A percentile compares a stretch with the other conserved stretches of the same genome.
These are phyloP conservation scores for Carcharodon carcharias DNA, from an alignment of 2,797 vertebrate species.

Conservation along the genomic window DNA sequence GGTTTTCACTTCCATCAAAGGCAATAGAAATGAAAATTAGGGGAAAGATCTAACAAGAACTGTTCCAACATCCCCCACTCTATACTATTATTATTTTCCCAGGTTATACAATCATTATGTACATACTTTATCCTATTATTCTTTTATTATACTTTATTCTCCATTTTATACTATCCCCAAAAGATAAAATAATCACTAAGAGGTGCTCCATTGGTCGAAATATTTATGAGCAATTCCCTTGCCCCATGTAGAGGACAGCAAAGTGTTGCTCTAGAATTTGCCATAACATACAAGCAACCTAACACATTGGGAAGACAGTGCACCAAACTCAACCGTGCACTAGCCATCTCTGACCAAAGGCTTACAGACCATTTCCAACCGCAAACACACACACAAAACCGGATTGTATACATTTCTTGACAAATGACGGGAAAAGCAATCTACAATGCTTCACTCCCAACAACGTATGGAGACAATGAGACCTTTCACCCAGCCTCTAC, in stretches of 20 bases:
- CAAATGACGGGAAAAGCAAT: conserved; percentile 5
- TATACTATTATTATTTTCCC: background rate
- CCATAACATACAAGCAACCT: background rate
- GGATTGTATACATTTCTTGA: conserved; percentile 19
- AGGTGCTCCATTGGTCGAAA: background rate
- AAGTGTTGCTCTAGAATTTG: background rate
- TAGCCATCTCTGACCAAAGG: background rate
- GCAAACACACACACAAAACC: background rate
- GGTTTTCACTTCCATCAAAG: background rate
- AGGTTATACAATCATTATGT: no score
- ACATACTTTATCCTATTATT: no score
- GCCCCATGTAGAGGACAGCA: background rate
- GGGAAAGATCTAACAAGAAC: background rate
- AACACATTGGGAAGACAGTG: background rate
- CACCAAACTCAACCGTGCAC: background rate
- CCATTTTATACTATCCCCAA: background rate
- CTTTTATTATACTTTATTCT: no score
- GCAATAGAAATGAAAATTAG: background rate
- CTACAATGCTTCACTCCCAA: conserved; percentile 22
- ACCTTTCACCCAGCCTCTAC: conserved; percentile 30
- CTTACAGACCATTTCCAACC: background rate
- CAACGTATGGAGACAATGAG: background rate
- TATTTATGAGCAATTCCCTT: background rate
- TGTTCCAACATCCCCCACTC: no score
- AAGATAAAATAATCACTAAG: background rate